Evolutionary conservation across 2,113 vertebrate genomes (phyloP).

Genomic region (Echinops telfairi): DNA sequence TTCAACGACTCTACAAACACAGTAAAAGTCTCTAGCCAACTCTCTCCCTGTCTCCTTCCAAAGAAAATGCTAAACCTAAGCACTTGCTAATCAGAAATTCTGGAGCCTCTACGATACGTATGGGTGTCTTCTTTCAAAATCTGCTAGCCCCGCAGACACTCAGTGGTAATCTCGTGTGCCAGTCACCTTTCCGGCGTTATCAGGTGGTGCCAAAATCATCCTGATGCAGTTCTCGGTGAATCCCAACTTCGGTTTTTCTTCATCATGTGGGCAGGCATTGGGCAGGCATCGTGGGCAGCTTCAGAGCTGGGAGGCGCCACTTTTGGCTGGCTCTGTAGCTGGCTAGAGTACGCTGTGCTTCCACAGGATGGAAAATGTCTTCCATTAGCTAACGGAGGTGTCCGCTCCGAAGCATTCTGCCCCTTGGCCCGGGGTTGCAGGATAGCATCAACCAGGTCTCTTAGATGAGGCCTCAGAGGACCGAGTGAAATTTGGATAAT

Average conservation of each 20-base stretch:
- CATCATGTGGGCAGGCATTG: constrained; percentile 56
- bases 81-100: constrained; percentile 58
- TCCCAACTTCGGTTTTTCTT: constrained; percentile 62
- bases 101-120: constrained; percentile 39
- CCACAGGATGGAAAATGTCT: constrained; percentile 82
- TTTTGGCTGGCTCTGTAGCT: constrained; percentile 81
- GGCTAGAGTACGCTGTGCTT: constrained; percentile 73
- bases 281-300: constrained; percentile 61
- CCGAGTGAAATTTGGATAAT: constrained; percentile 80
- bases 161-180: neutral
- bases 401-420: constrained; percentile 73
- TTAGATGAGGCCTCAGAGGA: constrained; percentile 80
- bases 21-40: constrained; percentile 77
- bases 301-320: constrained; percentile 83
- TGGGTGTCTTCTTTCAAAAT: neutral
- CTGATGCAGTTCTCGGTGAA: constrained; percentile 63
- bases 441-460: constrained; percentile 83
- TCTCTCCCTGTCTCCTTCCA: constrained; percentile 66
- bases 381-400: constrained; percentile 82
- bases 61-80: constrained; percentile 68
- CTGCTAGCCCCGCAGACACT: neutral
- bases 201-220: neutral
- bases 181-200: constrained; percentile 1
- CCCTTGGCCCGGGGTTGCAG: constrained; percentile 79
- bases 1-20: constrained; percentile 62